phyloP scores from a whole-genome alignment of 2,888 invertebrate genomes.

The Drosophila anomalipes region DNA sequence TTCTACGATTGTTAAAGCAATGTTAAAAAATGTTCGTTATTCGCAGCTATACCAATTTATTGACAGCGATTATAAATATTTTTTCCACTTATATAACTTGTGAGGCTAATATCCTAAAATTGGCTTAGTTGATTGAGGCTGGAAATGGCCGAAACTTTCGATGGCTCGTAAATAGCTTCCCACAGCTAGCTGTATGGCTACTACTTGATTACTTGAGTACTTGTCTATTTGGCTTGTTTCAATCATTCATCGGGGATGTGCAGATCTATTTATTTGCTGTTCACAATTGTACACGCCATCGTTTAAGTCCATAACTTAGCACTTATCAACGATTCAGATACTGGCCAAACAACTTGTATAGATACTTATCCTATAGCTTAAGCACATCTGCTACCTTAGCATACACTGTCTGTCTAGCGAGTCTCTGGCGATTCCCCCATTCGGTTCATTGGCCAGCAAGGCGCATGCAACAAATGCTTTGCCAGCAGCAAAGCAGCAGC shows the following conservation, averaged over 20 bases:
- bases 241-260: conserved; percentile 20
- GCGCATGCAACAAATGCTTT: conserved; percentile 68
- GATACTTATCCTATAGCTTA: conserved; percentile 62
- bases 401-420: conserved; percentile 7
- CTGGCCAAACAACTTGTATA: conserved; percentile 63
- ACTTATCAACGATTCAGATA: conserved; percentile 63
- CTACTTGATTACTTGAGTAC: conserved; percentile 1
- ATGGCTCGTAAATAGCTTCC: conserved; percentile 28
- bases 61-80: background rate
- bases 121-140: conserved; percentile 15
- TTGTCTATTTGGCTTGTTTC: conserved; percentile 11
- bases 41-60: background rate
- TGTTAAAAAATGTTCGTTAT: background rate
- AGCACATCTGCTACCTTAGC: conserved; percentile 52
- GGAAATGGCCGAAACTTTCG: conserved; percentile 38
- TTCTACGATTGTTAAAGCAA: conserved; percentile 13
- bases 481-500: conserved; percentile 20
- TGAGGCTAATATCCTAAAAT: conserved; percentile 18
- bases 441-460: conserved; percentile 68
- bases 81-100: background rate
- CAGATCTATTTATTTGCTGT: conserved; percentile 38
- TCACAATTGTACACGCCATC: conserved; percentile 52
- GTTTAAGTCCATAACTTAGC: conserved; percentile 64
- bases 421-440: conserved; percentile 30
- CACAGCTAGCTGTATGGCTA: conserved; percentile 11